Base-by-base conservation (phyloP, 2,797 vertebrate species). In the Staurois parvus region DNA sequence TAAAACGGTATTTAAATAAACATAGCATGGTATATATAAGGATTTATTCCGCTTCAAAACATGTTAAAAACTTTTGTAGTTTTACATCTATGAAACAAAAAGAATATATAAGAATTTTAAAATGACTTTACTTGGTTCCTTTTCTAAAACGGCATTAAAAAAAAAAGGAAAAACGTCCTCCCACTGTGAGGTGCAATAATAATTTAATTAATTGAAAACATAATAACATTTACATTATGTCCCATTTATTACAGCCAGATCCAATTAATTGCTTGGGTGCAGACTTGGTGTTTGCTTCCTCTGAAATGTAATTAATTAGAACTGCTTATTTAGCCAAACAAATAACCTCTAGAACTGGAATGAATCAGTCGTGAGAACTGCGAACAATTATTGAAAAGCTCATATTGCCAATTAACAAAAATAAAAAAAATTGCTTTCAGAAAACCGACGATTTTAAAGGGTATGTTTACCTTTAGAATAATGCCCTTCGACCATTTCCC, bases 251-350 rank as follows among this genome's bases (percentile, higher is more conserved):
- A 10, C 74, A 56, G 73, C 73, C 73, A 34, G 21, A 21, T 76
- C 28, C 52, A 30, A 76, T 64, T 76, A 64, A 26, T 76, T 64
- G 28, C 75, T 76, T 37, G 75, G 75, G 32, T 34, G 56, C 75
- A 17, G 13, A 28, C 28, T 56, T 56, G 59, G 29, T 83, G 72
- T 74, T 73, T 74, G 6, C 64, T 67, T 66, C n/a, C 56, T 11
- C 56, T 45, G n/a, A 34, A 82, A 74, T 75, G 29, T 30, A 19
- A 75, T 75, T 56, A 56, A 32, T 32, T 75, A 19, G 29, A 28
- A 19, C 56, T 12, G 52, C 15, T 62, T n/a, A 66, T 37, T 48
- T 56, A 78, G 56, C 56, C 52, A 62, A 32, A 76, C 11, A 19
- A 68, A 42, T 28, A 34, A 62, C 42, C 59, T 68, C 76, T 67